Conservation (phyloP, 1,140 invertebrate species). For the Drosophila subpulchrella region DNA sequence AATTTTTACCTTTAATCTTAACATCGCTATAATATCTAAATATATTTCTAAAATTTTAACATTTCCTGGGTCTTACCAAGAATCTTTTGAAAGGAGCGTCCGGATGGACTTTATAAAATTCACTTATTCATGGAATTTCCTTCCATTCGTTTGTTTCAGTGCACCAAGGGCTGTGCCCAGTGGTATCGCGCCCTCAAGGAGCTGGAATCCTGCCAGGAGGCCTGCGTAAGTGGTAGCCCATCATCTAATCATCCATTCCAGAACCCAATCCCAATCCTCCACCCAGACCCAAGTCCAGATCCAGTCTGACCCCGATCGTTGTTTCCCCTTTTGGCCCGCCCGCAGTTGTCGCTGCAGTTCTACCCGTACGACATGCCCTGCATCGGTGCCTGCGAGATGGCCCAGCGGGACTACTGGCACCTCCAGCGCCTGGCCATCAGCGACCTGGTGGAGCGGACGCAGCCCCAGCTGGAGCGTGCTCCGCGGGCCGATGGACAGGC, state of each 20-base stretch:
- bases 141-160: slow-evolving; percentile 85
- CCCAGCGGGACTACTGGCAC: slow-evolving; percentile 74
- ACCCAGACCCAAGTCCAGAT: not conserved
- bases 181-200: slow-evolving; percentile 89
- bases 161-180: slow-evolving; percentile 88
- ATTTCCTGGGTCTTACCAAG: too few relatives aligned
- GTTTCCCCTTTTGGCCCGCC: not conserved
- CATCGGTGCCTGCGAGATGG: slow-evolving; percentile 84
- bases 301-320: not conserved
- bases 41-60: too few relatives aligned
- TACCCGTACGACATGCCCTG: slow-evolving; percentile 89
- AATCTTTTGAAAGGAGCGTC: too few relatives aligned
- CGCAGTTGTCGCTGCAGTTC: slow-evolving; percentile 90
- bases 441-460: slow-evolving; percentile 49
- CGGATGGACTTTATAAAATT: too few relatives aligned
- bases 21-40: too few relatives aligned
- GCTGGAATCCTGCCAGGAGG: slow-evolving; percentile 87
- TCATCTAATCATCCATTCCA: not conserved
- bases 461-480: slow-evolving; percentile 51
- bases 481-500: slow-evolving; percentile 35
- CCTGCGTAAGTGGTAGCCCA: slow-evolving; percentile 88
- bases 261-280: not conserved
- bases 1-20: too few relatives aligned
- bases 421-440: slow-evolving; percentile 64
- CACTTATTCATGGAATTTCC: too few relatives aligned